phyloP scores from a whole-genome alignment of 2,888 invertebrate genomes.

The Tanypteryx hageni region DNA sequence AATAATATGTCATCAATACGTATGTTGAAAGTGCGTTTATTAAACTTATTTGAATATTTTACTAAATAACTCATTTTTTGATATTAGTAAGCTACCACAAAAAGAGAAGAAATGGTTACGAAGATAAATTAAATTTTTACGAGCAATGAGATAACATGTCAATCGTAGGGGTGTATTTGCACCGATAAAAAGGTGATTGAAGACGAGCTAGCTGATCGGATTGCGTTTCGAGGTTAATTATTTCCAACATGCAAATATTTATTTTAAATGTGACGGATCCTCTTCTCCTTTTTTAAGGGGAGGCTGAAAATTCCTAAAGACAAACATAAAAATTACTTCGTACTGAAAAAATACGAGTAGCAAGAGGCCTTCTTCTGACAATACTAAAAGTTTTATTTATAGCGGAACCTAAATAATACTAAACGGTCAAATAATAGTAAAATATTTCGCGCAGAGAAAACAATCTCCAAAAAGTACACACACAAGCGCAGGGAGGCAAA shows the following conservation, averaged over 20 bases:
- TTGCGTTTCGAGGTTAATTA: background rate
- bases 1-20: too few species aligned
- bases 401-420: background rate
- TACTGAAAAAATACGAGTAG: background rate
- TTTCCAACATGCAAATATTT: background rate
- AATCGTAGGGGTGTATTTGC: too few species aligned
- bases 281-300: background rate
- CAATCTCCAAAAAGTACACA: background rate
- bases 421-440: background rate
- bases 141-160: too few species aligned
- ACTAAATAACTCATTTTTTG: too few species aligned
- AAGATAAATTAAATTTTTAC: too few species aligned
- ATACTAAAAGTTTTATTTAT: conserved; percentile 13
- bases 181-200: background rate
- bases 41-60: too few species aligned
- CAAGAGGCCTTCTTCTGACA: background rate
- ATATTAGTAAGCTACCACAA: too few species aligned
- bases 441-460: background rate
- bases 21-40: too few species aligned
- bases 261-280: background rate
- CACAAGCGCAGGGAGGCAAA: background rate
- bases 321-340: background rate
- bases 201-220: background rate
- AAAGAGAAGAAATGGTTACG: too few species aligned
- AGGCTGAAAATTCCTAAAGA: background rate